phyloP scores from a whole-genome alignment of 2,888 invertebrate genomes.

The Hetaerina titia region DNA sequence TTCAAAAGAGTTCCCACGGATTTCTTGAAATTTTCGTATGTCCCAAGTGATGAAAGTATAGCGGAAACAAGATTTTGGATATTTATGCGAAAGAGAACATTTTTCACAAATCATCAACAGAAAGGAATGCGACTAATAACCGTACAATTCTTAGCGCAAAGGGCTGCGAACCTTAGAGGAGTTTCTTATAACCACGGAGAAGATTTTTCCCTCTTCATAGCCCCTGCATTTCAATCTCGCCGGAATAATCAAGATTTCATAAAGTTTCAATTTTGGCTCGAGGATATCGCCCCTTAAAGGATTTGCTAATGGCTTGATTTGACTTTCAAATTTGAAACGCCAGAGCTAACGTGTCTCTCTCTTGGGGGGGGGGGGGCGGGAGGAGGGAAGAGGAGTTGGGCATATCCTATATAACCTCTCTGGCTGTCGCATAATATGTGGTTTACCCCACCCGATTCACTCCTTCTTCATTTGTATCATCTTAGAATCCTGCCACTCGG shows the following conservation, averaged over 20 bases:
- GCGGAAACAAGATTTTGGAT: too few relatives aligned
- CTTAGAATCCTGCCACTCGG: background rate
- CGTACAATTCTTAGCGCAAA: background rate
- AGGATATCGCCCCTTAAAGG: background rate
- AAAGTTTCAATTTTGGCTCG: background rate
- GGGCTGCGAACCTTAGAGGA: background rate
- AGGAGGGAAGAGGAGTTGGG: too few relatives aligned
- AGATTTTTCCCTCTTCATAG: background rate
- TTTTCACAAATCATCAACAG: too few relatives aligned
- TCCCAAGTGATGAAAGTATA: too few relatives aligned
- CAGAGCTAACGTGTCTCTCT: background rate
- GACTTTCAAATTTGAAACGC: background rate
- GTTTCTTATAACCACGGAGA: background rate
- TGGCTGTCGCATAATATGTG: background rate
- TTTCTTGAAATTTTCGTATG: too few relatives aligned
- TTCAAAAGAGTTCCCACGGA: too few relatives aligned
- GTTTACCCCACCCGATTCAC: background rate
- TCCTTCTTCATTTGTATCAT: background rate
- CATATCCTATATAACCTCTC: background rate
- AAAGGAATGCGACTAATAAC: background rate
- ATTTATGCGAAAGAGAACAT: too few relatives aligned
- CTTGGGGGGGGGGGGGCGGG: background rate
- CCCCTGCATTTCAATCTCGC: background rate
- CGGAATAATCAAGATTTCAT: conserved; percentile 1
- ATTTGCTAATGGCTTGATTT: background rate